phyloP scores from a whole-genome alignment of 2,113 vertebrate genomes.

The Elgaria multicarinata region DNA sequence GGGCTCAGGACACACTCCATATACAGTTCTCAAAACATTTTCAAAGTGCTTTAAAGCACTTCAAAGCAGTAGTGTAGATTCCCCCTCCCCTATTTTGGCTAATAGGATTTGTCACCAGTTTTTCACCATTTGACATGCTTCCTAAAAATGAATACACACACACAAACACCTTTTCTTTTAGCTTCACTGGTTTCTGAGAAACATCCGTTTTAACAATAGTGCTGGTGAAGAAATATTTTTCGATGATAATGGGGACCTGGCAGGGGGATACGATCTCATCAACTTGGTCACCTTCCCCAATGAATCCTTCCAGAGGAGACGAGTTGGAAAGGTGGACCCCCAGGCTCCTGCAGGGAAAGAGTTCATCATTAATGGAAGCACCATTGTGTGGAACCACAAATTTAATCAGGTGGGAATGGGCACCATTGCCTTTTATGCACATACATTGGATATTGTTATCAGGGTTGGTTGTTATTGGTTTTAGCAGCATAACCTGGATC shows the following conservation, averaged over 20 bases:
- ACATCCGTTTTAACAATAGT: not conserved
- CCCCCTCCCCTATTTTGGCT: no score
- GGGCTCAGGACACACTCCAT: no score
- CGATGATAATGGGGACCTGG: not conserved
- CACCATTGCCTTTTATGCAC: no score
- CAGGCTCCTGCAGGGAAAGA: not conserved
- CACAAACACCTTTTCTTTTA: no score
- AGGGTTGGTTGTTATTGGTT: no score
- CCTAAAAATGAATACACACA: no score
- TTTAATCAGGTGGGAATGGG: not conserved
- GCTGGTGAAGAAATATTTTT: not conserved
- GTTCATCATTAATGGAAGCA: not conserved
- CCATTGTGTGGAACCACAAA: not conserved
- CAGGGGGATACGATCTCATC: not conserved
- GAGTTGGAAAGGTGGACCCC: not conserved
- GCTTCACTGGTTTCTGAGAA: not conserved
- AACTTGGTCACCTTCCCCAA: not conserved
- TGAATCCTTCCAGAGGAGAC: not conserved
- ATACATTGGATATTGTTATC: no score
- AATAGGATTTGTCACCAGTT: no score
- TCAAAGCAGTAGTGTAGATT: no score
- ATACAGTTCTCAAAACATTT: no score
- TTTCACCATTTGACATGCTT: not conserved
- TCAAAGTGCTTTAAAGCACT: no score
- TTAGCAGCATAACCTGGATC: no score